Evolutionary conservation across 2,113 vertebrate species (phyloP).

Genomic region (Diadophis punctatus): DNA sequence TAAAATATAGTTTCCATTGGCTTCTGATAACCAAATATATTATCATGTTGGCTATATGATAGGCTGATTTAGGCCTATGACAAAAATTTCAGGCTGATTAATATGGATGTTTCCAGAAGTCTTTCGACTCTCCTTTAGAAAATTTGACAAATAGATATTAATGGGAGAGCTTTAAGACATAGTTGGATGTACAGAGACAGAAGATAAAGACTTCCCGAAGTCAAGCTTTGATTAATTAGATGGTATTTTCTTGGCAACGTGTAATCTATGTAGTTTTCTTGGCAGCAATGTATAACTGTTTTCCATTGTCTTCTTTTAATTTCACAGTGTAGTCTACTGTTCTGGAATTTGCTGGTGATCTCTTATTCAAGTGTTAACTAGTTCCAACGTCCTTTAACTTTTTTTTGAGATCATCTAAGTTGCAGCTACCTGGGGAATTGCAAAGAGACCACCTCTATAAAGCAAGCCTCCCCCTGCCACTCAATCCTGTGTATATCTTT

Average conservation of each 20-base stretch:
- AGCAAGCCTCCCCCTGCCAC: background rate
- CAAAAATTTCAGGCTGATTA: background rate
- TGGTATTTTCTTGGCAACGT: background rate
- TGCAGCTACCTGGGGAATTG: background rate
- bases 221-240: background rate
- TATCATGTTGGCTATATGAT: background rate
- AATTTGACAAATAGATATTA: background rate
- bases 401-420: background rate
- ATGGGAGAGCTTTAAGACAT: background rate
- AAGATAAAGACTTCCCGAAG: background rate
- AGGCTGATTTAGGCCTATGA: background rate
- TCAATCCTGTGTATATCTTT: background rate
- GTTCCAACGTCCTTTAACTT: background rate
- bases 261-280: background rate
- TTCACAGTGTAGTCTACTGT: background rate
- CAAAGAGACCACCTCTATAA: background rate
- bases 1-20: background rate
- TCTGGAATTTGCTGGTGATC: background rate
- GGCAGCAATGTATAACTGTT: background rate
- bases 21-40: background rate
- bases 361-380: background rate
- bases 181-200: background rate
- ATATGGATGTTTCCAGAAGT: background rate
- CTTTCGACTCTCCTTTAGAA: background rate
- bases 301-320: background rate